phyloP scores from a whole-genome alignment of 2,113 vertebrate species.

The Peromyscus leucopus region DNA sequence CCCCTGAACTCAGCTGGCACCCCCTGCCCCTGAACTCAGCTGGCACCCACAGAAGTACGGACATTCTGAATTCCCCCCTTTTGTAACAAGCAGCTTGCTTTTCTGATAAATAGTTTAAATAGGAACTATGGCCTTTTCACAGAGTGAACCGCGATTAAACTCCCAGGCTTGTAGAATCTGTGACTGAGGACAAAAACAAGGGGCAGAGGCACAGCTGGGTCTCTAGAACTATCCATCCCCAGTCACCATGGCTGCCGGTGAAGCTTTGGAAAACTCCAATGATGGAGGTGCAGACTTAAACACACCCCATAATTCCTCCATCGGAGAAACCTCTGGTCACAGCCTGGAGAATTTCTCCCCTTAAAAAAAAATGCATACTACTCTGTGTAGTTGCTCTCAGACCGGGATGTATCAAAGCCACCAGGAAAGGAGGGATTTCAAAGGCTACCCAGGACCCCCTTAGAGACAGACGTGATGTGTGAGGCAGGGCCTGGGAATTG shows the following conservation, averaged over 20 bases:
- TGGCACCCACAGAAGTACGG: neutral
- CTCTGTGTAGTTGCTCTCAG: accelerated
- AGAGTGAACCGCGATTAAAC: neutral
- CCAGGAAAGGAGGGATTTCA: neutral
- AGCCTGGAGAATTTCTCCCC: neutral
- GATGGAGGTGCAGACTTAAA: neutral
- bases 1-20: too few relatives aligned
- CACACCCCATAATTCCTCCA: neutral
- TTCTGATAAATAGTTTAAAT: neutral
- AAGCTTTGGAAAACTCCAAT: neutral
- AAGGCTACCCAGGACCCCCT: neutral
- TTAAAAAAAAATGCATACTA: neutral
- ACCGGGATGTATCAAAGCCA: too few relatives aligned
- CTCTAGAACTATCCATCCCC: neutral
- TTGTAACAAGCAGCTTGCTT: neutral
- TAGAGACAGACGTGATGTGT: neutral
- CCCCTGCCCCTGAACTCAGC: neutral
- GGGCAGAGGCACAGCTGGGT: neutral
- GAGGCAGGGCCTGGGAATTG: neutral
- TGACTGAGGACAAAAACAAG: neutral
- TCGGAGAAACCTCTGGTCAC: neutral
- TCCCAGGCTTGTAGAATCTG: neutral
- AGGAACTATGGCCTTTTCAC: neutral
- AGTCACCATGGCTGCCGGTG: neutral
- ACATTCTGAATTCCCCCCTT: neutral